Evolutionary conservation across 2,888 invertebrate genomes (phyloP), one percentile per base, ranked within the genome.

Genomic region (Sinodicranocentrus sp.): DNA sequence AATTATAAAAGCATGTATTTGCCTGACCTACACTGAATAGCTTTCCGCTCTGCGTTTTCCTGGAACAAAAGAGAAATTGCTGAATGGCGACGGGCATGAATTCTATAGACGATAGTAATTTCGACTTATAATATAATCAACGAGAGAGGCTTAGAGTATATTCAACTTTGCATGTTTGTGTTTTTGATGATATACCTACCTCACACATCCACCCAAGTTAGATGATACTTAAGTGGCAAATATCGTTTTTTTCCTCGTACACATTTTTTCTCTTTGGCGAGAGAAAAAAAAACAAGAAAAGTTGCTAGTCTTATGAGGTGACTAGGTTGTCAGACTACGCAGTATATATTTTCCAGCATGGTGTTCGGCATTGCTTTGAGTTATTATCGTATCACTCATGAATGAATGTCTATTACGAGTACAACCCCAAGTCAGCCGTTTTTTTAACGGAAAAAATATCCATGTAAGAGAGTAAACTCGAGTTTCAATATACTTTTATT

Each of bases 321-420:
- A n/a, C n/a, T n/a, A n/a, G n/a, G n/a, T n/a, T n/a, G n/a, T n/a
- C n/a, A n/a, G n/a, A n/a, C n/a, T n/a, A n/a, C n/a, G n/a, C n/a
- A n/a, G n/a, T n/a, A n/a, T n/a, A n/a, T n/a, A n/a, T n/a, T n/a
- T n/a, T n/a, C n/a, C n/a, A n/a, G n/a, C n/a, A n/a, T n/a, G n/a
- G n/a, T 48, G 63, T 52, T 48, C 77, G 57, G 65, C 77, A 78
- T 61, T 26, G 68, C 78, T 59, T 78, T 68, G 68, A 77, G 77
- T 77, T 77, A 77, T 77, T 78, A 78, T 78, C 59, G 59, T 70
- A 70, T 70, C 57, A 70, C 39, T 61, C 77, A 68, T 68, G 33
- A 77, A 77, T n/a, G n/a, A n/a, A n/a, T 76, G 65, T 67, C 44
- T 52, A 52, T 21, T 28, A 57, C 21, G 33, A 57, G 23, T 57